A percentile compares a stretch with the other conserved stretches of the same genome.
These are phyloP conservation scores for Eublepharis macularius DNA, from an alignment of 2,113 vertebrate species.

Conservation along the genomic window DNA sequence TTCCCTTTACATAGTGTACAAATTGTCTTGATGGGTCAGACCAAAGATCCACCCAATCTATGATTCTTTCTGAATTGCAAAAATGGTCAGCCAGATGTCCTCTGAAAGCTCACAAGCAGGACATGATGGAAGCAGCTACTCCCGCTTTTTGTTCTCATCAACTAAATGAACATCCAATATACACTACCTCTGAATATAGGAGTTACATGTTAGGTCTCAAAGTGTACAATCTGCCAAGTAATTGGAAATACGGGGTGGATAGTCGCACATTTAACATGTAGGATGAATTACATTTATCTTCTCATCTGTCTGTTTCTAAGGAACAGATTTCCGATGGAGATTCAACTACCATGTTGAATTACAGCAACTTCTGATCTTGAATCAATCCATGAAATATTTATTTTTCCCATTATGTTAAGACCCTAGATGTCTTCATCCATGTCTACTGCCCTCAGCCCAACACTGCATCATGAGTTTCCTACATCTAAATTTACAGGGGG, in stretches of 20 bases:
- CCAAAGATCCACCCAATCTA: not conserved
- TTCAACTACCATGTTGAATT: not conserved
- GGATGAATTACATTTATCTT: not conserved
- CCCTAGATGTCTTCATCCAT: not conserved
- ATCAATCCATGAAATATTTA: not conserved
- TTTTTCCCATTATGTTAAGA: not conserved
- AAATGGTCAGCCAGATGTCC: not conserved
- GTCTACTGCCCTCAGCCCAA: not conserved
- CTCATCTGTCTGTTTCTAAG: not conserved
- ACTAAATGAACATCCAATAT: not conserved
- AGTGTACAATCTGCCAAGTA: not conserved
- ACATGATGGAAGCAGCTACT: not conserved
- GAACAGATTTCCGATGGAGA: not conserved
- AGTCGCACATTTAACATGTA: not conserved
- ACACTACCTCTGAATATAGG: not conserved
- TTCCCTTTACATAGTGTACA: constrained; percentile 11
- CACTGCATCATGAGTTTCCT: not conserved
- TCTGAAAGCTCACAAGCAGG: not conserved
- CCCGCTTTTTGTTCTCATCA: not conserved
- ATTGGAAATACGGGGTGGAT: not conserved
- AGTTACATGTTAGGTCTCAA: not conserved
- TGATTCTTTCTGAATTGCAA: not conserved
- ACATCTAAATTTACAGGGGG: not conserved
- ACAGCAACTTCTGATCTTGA: not conserved
- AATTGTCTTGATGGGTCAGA: not conserved